Evolutionary conservation across 2,113 vertebrate genomes (phyloP).

Genomic region (Nerophis lumbriciformis): DNA sequence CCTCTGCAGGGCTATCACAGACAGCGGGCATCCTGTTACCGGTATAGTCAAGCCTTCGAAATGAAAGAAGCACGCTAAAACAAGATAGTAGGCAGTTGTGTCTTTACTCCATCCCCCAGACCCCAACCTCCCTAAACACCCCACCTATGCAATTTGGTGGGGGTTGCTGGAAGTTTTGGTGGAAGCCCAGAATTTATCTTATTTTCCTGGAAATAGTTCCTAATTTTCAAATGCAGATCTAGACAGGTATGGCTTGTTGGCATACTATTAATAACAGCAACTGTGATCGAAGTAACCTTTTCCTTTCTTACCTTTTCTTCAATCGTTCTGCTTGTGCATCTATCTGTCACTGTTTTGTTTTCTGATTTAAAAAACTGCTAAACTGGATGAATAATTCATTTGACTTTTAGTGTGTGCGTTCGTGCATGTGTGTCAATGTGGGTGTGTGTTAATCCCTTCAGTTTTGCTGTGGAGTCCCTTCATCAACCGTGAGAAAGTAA

Average conservation of each 20-base stretch:
- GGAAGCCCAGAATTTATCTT: too few relatives aligned
- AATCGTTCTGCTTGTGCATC: not conserved
- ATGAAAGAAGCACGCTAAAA: too few relatives aligned
- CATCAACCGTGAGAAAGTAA: slow-evolving; percentile 65
- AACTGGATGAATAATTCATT: slow-evolving; percentile 51
- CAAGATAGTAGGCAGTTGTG: too few relatives aligned
- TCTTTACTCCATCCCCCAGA: too few relatives aligned
- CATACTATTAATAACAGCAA: not conserved
- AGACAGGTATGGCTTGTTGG: not conserved
- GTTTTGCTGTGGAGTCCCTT: slow-evolving; percentile 62
- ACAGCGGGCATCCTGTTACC: too few relatives aligned
- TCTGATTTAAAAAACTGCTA: slow-evolving; percentile 34
- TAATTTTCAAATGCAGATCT: too few relatives aligned
- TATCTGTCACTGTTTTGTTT: slow-evolving; percentile 30
- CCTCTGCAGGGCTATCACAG: too few relatives aligned
- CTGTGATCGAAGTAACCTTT: not conserved
- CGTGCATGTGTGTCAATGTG: not conserved
- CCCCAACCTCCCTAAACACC: too few relatives aligned
- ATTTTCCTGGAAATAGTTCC: too few relatives aligned
- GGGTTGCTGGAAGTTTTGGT: too few relatives aligned
- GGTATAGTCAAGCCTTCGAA: too few relatives aligned
- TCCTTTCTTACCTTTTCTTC: not conserved
- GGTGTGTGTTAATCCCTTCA: slow-evolving; percentile 50
- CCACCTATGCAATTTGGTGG: too few relatives aligned
- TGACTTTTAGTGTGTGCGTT: slow-evolving; percentile 13